These are phyloP conservation scores for Amblyopsis rosae DNA, from an alignment of 2,113 vertebrate species.

Conservation along the genomic window DNA sequence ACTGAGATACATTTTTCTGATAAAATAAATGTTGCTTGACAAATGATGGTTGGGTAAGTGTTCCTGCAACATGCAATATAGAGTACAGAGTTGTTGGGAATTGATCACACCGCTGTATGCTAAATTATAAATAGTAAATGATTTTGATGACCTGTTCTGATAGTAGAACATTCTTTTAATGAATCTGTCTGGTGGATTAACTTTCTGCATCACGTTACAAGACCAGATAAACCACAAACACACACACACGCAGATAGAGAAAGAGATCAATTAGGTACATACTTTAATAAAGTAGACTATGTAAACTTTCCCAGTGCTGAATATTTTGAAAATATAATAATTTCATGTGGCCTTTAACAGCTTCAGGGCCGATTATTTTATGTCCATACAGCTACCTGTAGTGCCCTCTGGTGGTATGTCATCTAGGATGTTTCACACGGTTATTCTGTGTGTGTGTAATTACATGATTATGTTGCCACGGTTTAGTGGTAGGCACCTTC, in stretches of 20 bases:
- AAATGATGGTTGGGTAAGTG: background rate
- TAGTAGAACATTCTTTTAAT: background rate
- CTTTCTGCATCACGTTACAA: no score
- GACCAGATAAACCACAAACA: no score
- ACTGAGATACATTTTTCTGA: slow-evolving; percentile 21
- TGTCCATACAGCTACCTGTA: background rate
- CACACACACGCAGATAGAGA: no score
- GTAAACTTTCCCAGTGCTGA: no score
- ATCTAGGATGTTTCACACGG: no score
- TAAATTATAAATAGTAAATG: background rate
- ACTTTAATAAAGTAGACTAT: no score
- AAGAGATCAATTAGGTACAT: no score
- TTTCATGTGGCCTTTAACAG: background rate
- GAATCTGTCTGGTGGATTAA: background rate
- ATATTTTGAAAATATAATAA: no score
- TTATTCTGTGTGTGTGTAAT: no score
- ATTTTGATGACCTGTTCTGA: background rate
- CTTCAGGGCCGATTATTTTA: background rate
- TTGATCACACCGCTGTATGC: background rate
- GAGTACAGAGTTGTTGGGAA: background rate
- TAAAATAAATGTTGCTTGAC: background rate
- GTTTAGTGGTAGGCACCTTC: no score
- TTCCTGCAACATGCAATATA: background rate
- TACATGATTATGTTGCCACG: no score
- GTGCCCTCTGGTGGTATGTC: slow-evolving; percentile 31